These are phyloP conservation scores for Dugesia japonica DNA, from an alignment of 2,888 invertebrate genomes.

Conservation along the genomic window DNA sequence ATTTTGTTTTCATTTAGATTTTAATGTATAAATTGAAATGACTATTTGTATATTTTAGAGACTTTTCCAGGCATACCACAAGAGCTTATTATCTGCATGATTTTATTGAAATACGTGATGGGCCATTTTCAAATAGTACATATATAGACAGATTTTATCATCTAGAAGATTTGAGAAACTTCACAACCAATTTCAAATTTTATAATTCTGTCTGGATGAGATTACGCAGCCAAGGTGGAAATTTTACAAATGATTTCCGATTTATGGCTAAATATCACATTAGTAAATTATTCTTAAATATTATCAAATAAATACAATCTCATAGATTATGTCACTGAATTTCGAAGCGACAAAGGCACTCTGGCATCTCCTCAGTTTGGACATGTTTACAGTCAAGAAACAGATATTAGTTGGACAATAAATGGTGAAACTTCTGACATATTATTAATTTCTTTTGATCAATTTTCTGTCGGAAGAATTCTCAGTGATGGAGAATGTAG, in stretches of 20 bases:
- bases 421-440: neutral
- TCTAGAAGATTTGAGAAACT: neutral
- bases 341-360: neutral
- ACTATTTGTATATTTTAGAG: too few relatives aligned
- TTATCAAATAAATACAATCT: neutral
- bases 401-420: neutral
- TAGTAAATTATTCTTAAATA: neutral
- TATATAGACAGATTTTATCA: neutral
- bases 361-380: neutral
- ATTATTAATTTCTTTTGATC: neutral
- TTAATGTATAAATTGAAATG: too few relatives aligned
- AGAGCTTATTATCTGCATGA: neutral
- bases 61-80: neutral
- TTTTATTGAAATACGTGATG: neutral
- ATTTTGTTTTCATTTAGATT: neutral
- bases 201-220: neutral
- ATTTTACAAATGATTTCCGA: neutral
- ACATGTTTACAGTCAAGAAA: neutral
- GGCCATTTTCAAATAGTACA: neutral
- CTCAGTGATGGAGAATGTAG: neutral
- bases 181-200: neutral
- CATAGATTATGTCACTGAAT: neutral
- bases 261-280: neutral
- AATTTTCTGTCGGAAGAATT: neutral
- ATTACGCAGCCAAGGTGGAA: neutral